Evolutionary conservation across 2,113 vertebrate genomes (phyloP), one percentile per base, ranked within the genome.

Genomic region (Pelecanus crispus): DNA sequence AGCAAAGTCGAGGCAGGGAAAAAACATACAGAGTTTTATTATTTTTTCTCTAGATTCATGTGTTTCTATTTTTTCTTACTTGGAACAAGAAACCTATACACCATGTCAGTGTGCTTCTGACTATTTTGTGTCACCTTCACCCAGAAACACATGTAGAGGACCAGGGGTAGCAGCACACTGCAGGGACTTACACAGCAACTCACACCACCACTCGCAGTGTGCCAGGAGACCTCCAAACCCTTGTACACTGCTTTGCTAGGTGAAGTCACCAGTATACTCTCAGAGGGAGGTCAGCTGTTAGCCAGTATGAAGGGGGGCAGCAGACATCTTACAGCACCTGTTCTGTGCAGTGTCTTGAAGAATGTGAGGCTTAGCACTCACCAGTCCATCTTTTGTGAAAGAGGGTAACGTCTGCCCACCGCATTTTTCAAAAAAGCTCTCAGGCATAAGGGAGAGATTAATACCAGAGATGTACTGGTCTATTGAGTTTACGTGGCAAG

Each of bases 161-260:
- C n/a, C 21, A 12, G 34, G 29, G 42, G 29, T 31, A 92, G 70
- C 49, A 84, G 74, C 15, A 42, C 15, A 19, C 13, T 4, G 5
- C 19, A 47, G 26, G 42, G 32, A 16, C 7, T 15, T 36, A 28
- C 3, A 9, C 0, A 3, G 59, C 0, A 0, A 21, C 36, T 49
- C 11, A 21, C 15, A 36, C 5, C 22, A 59, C 32, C 22, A 18
- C 53, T 19, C 13, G 3, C 12, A 68, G 47, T 29, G 25, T 3
- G 4, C 38, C 7, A 3, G 26, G 26, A 31, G 32, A 45, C 19
- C 44, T 72, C 52, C 4, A 3, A 83, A 52, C 7, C 16, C 63
- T n/a, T 53, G 22, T 25, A 17, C 15, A 2, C 20, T 12, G 50
- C 19, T 34, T 58, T 55, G 49, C 18, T n/a, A 47, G 15, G 4